Base-by-base conservation (phyloP, 2,888 invertebrate genomes). In the Cinara cedri region DNA sequence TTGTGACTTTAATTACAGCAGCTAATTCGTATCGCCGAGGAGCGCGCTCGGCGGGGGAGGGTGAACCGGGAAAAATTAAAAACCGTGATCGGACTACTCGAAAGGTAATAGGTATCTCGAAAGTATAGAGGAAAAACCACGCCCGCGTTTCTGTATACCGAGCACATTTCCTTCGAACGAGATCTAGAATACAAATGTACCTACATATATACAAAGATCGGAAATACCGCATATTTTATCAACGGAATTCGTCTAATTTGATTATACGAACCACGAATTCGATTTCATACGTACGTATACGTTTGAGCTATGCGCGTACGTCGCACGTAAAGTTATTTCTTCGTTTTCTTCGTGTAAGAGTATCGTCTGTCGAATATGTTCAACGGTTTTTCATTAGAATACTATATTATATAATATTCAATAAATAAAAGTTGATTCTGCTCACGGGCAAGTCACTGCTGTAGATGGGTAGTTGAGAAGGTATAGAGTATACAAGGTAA, bases 61-160 rank as follows among this genome's bases (percentile, higher is more conserved):
- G 57, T 57, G 72, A 62, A 72, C 57, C 26, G 21, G 78, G 49
- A 60, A 70, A 78, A 78, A 78, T 70, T 78, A 60, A 78, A 78
- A 60, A 70, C 78, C 78, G 78, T 78, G 78, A 78, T 78, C 78
- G n/a, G 78, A 78, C 70, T 78, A n/a, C 70, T 21, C 66, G 60
- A 70, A 62, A 34, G 24, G 68, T 70, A 42, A n/a, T 34, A 6
- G 3, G 34, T 34, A 34, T 70, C 60, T 66, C 57, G 26, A 21
- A 54, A 76, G 57, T 66, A n/a, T n/a, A 55, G 26, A 78, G 42
- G 16, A 55, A 65, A 68, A 78, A 70, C 55, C 49, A 13, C 68
- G 16, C 70, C 55, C 49, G n/a, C 68, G 16, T 78, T 70, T 78
- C 49, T 26, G 78, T 70, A 78, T 10, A 70, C 78, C 34, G 51